Evolutionary conservation across 1,140 invertebrate genomes (phyloP).

Genomic region (Cyphomyrmex costatus): DNA sequence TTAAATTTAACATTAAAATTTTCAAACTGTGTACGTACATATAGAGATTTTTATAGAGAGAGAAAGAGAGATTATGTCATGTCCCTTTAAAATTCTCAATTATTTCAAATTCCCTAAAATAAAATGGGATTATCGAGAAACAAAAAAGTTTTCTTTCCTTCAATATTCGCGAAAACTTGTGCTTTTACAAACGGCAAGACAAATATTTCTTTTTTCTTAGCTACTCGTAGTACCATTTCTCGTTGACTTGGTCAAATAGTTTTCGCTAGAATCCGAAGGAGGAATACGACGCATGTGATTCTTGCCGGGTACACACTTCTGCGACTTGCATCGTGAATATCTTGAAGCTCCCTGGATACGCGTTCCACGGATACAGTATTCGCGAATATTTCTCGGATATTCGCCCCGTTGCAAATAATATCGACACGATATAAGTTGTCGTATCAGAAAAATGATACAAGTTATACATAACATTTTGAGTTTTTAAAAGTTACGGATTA

Average conservation of each 20-base stretch:
- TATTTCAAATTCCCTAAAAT: neutral
- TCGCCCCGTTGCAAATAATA: slow-evolving; percentile 47
- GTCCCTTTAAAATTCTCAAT: no score
- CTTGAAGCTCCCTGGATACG: slow-evolving; percentile 41
- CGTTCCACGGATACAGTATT: slow-evolving; percentile 19
- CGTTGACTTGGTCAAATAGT: slow-evolving; percentile 53
- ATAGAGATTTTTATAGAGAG: neutral
- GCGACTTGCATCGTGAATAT: slow-evolving; percentile 66
- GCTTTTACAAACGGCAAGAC: slow-evolving; percentile 27
- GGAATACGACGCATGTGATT: slow-evolving; percentile 60
- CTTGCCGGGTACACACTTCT: slow-evolving; percentile 65
- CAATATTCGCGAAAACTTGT: slow-evolving; percentile 30
- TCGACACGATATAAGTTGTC: neutral
- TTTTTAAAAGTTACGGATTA: neutral
- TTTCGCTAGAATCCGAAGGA: slow-evolving; percentile 40
- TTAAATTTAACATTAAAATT: no score
- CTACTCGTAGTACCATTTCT: slow-evolving; percentile 14
- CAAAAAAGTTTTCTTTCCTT: neutral
- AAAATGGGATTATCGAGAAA: neutral
- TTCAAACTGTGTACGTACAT: no score
- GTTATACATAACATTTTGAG: neutral
- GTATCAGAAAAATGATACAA: neutral
- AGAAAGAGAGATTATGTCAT: no score
- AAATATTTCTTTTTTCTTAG: slow-evolving; percentile 34
- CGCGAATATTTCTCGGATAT: slow-evolving; percentile 51